A percentile compares a stretch with the other conserved stretches of the same genome.
phyloP scores from a whole-genome alignment of 2,888 invertebrate genomes.

The Lysandra bellargus region DNA sequence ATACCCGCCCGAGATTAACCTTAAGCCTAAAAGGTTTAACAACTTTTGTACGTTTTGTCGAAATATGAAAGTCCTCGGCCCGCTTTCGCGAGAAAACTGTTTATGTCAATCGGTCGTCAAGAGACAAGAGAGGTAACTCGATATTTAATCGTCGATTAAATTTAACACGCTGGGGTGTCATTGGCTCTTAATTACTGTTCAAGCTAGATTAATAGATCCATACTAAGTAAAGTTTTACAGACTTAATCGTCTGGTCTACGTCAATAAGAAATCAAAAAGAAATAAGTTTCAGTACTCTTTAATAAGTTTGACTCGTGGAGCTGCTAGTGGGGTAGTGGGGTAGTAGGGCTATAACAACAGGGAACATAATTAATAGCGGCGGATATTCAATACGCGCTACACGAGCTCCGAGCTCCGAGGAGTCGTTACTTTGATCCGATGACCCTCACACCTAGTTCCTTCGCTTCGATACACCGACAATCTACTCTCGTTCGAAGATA shows the following conservation, averaged over 20 bases:
- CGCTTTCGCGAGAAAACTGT: neutral
- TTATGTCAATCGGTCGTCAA: neutral
- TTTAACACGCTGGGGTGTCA: neutral
- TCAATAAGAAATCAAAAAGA: neutral
- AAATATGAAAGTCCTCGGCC: neutral
- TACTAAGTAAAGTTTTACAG: neutral
- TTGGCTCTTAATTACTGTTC: neutral
- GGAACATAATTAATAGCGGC: neutral
- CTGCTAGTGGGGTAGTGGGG: too few species aligned
- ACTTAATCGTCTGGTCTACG: neutral
- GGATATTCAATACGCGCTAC: slow-evolving; percentile 31
- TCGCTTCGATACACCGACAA: neutral
- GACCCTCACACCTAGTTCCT: slow-evolving; percentile 33
- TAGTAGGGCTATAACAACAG: neutral
- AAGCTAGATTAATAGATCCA: neutral
- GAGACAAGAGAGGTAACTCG: neutral
- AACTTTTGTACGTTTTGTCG: neutral
- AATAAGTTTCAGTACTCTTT: neutral
- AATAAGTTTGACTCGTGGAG: too few species aligned
- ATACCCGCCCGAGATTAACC: neutral
- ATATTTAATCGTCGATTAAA: neutral
- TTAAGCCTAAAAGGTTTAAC: slow-evolving; percentile 7
- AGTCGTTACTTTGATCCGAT: slow-evolving; percentile 37
- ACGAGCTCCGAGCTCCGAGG: slow-evolving; percentile 34
- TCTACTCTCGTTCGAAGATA: neutral